Evolutionary conservation across 2,888 invertebrate species (phyloP), one percentile per base, ranked within the genome.

Genomic region (Acleris sparsana): DNA sequence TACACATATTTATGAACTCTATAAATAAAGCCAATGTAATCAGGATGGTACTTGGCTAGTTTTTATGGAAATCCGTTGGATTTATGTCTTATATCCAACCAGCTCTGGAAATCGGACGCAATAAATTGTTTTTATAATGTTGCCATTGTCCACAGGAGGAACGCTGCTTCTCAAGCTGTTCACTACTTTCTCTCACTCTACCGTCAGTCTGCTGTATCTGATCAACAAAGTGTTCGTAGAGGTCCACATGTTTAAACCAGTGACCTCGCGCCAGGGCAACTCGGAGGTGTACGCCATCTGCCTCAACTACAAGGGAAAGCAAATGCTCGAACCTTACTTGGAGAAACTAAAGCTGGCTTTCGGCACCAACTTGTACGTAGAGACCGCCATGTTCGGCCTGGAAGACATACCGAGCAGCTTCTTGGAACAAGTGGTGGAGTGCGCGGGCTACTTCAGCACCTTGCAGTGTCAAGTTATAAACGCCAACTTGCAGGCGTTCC

Each of bases 211-310:
- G 5, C 84, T 99, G 60, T 98, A 96, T 80, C 86, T 99, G 11
- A 89, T 99, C 4, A 95, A 95, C 74, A 95, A 96, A 74, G 76
- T 94, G 17, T 99, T 99, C 82, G 80, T 93, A 39, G 89, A 94
- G 80, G 95, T 99, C 0, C 92, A 94, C 72, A 92, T 97, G 18
- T 96, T 95, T 80, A 99, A 99, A 83, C 99, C 99, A 0, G 95
- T 95, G 1, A 97, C 97, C 0, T 99, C 99, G n/a, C 97, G 97
- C 80, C 96, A 96, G 78, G 99, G 99, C 7, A 99, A 99, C 86
- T 99, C 99, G 0, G 99, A 99, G 87, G 94, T 97, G 0, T 99
- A 99, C 80, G 94, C 98, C 0, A 91, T 99, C 33, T 97, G 96
- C 75, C 81, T 95, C 29, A 89, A 92, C 22, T 96, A 94, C 78